A percentile compares a stretch with the other conserved stretches of the same genome.
Conservation (phyloP, 2,888 invertebrate genomes). For the Aleiodes leptofemur region DNA sequence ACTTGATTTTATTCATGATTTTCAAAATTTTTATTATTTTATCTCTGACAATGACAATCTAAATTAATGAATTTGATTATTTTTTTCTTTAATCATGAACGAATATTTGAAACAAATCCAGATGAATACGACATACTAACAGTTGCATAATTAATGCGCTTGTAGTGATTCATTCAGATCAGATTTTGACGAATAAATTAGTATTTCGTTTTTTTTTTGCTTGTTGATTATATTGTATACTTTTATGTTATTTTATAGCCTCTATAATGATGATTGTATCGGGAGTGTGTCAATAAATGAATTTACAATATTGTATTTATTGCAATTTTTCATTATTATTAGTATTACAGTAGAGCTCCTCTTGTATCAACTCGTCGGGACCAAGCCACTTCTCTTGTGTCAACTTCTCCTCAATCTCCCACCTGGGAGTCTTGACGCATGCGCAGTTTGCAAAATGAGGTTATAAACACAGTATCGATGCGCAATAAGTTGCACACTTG, state of each 20-base stretch:
- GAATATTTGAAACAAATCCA: not conserved
- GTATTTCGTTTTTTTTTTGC: conserved; percentile 15
- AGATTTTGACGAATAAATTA: not conserved
- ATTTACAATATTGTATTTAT: conserved; percentile 23
- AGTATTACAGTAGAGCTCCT: too few relatives aligned
- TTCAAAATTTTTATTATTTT: not conserved
- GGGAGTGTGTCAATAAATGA: conserved; percentile 13
- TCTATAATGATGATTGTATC: not conserved
- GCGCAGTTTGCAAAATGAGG: too few relatives aligned
- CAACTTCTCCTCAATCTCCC: too few relatives aligned
- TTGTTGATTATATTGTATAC: conserved; percentile 30
- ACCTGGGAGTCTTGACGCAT: too few relatives aligned
- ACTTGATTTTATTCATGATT: conserved; percentile 5
- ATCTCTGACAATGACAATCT: conserved; percentile 23
- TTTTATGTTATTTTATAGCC: conserved; percentile 12
- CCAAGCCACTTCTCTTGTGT: too few relatives aligned
- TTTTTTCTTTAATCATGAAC: conserved; percentile 1
- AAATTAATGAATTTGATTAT: not conserved
- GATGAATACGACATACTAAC: conserved; percentile 14
- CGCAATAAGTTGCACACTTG: too few relatives aligned
- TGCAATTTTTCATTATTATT: not conserved
- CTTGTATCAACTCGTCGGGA: too few relatives aligned
- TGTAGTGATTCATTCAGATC: conserved; percentile 7
- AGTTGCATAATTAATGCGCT: not conserved
- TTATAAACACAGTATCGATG: too few relatives aligned